Conservation (phyloP, 2,888 invertebrate genomes). For the Hofmannophila pseudospretella region DNA sequence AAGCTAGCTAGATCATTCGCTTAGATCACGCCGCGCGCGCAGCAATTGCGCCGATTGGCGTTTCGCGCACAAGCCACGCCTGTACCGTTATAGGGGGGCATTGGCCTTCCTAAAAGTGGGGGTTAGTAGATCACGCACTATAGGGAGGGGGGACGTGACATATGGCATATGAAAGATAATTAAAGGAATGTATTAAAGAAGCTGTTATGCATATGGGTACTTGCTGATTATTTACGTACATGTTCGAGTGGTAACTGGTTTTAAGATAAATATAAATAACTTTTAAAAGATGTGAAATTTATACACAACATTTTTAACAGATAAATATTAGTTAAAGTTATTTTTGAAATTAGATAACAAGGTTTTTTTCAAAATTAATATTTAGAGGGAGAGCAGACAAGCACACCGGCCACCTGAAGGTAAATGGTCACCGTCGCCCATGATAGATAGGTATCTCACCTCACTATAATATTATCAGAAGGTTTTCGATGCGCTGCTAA, state of each 20-base stretch:
- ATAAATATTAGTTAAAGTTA: too few species aligned
- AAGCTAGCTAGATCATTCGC: conserved; percentile 72
- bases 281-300: too few species aligned
- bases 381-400: too few species aligned
- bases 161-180: conserved; percentile 56
- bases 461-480: too few species aligned
- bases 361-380: too few species aligned
- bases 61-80: conserved; percentile 63
- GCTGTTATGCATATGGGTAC: conserved; percentile 2
- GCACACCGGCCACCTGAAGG: too few species aligned
- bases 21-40: conserved; percentile 61
- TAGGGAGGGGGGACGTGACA: conserved; percentile 61
- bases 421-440: too few species aligned
- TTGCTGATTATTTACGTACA: background rate
- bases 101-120: conserved; percentile 66
- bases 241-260: background rate
- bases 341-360: too few species aligned
- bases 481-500: too few species aligned
- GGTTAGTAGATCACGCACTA: conserved; percentile 56
- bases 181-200: conserved; percentile 28
- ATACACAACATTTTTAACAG: too few species aligned
- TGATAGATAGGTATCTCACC: too few species aligned
- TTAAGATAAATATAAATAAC: too few species aligned
- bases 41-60: conserved; percentile 67
- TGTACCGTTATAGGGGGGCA: conserved; percentile 74